phyloP scores from a whole-genome alignment of 2,888 invertebrate genomes.

The Rhamnusium bicolor region DNA sequence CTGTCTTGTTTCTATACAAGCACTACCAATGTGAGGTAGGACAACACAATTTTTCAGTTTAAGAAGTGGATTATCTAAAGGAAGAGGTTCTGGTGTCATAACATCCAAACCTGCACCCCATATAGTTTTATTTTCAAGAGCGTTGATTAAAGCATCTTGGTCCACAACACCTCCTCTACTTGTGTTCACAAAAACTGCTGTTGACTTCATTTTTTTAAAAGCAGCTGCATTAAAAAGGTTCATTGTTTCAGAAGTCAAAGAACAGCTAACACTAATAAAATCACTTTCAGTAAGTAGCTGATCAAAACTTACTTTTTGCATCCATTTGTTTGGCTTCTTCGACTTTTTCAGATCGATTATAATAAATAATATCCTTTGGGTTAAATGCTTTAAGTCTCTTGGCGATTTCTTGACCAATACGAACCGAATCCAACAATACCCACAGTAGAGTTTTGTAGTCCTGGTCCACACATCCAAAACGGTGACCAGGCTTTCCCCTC shows the following conservation, averaged over 20 bases:
- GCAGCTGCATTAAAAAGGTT: conserved; percentile 85
- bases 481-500: conserved; percentile 94
- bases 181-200: conserved; percentile 90
- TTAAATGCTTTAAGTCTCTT: conserved; percentile 84
- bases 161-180: conserved; percentile 88
- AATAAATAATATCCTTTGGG: conserved; percentile 82
- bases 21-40: conserved; percentile 95
- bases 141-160: conserved; percentile 84
- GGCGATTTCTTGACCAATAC: conserved; percentile 88
- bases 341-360: conserved; percentile 77
- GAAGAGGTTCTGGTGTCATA: conserved; percentile 91
- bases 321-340: conserved; percentile 77
- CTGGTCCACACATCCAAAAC: conserved; percentile 91
- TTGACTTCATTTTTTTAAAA: conserved; percentile 90
- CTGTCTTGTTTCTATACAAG: conserved; percentile 84
- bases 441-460: conserved; percentile 84
- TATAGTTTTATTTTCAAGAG: conserved; percentile 81
- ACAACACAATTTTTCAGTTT: conserved; percentile 83
- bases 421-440: conserved; percentile 89
- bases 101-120: conserved; percentile 93
- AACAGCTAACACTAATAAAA: conserved; percentile 87
- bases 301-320: conserved; percentile 81
- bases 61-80: conserved; percentile 83
- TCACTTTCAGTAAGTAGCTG: conserved; percentile 84
- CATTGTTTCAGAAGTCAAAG: conserved; percentile 85